phyloP scores from a whole-genome alignment of 2,888 invertebrate genomes.

The Synanthedon andrenaeformis region DNA sequence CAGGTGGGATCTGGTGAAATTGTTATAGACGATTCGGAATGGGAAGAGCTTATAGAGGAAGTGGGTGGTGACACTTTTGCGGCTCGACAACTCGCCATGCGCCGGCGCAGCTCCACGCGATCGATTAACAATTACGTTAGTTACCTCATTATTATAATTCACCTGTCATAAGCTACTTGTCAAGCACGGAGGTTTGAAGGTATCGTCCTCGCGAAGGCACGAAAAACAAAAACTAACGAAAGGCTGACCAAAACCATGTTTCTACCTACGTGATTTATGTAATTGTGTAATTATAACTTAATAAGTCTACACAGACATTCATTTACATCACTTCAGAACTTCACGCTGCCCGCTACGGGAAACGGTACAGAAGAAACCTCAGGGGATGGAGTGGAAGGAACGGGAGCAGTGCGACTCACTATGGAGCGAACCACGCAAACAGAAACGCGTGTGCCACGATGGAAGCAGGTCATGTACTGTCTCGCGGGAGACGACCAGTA shows the following conservation, averaged over 20 bases:
- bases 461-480: slow-evolving; percentile 85
- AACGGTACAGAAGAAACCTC: slow-evolving; percentile 15
- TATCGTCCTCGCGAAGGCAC: too few relatives aligned
- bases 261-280: too few relatives aligned
- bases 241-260: too few relatives aligned
- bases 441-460: slow-evolving; percentile 78
- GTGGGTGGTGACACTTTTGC: slow-evolving; percentile 64
- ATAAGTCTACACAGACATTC: too few relatives aligned
- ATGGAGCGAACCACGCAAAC: slow-evolving; percentile 89
- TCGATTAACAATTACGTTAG: slow-evolving; percentile 48
- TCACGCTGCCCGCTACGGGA: slow-evolving; percentile 36
- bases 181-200: too few relatives aligned
- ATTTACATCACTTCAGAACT: slow-evolving; percentile 26
- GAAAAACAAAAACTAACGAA: too few relatives aligned
- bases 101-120: slow-evolving; percentile 51
- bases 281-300: too few relatives aligned
- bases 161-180: too few relatives aligned
- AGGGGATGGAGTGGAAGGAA: slow-evolving; percentile 14
- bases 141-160: slow-evolving; percentile 1
- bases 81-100: slow-evolving; percentile 55
- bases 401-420: slow-evolving; percentile 66
- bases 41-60: slow-evolving; percentile 80
- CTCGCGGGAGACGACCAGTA: slow-evolving; percentile 82
- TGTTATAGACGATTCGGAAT: slow-evolving; percentile 83
- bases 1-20: slow-evolving; percentile 88